phyloP scores from a whole-genome alignment of 2,888 invertebrate genomes.

The Calephelis perditalis region DNA sequence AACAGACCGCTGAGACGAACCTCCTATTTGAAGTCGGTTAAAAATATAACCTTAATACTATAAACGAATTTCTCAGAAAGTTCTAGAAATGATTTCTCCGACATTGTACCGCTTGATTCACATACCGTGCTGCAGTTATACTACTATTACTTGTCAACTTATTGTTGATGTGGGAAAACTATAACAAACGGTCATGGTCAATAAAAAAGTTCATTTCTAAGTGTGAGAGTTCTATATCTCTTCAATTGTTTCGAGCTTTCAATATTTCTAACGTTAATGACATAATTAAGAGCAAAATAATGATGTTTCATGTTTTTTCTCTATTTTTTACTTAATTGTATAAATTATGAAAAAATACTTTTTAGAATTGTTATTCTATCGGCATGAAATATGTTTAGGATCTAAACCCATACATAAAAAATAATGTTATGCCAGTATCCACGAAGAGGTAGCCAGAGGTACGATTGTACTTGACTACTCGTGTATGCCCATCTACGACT shows the following conservation, averaged over 20 bases:
- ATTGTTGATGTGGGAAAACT: constrained; percentile 8
- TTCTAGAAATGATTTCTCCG: constrained; percentile 15
- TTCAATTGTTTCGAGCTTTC: background rate
- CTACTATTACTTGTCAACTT: constrained; percentile 12
- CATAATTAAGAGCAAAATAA: too few relatives aligned
- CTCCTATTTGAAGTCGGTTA: background rate
- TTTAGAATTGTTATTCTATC: too few relatives aligned
- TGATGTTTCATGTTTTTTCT: too few relatives aligned
- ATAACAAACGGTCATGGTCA: background rate
- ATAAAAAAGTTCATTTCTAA: constrained; percentile 4
- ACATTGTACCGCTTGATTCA: constrained; percentile 27
- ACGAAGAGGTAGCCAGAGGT: too few relatives aligned
- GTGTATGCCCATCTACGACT: too few relatives aligned
- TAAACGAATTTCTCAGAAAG: background rate
- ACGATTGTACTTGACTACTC: too few relatives aligned
- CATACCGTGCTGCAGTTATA: constrained; percentile 28
- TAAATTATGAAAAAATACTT: too few relatives aligned
- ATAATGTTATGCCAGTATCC: too few relatives aligned
- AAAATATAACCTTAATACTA: background rate
- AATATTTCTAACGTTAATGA: background rate
- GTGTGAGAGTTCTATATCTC: background rate
- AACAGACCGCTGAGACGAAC: too few relatives aligned
- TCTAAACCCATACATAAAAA: too few relatives aligned
- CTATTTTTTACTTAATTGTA: too few relatives aligned
- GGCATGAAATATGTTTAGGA: too few relatives aligned